These are phyloP conservation scores for Planococcus citri DNA, from an alignment of 1,140 invertebrate species.

Conservation along the genomic window DNA sequence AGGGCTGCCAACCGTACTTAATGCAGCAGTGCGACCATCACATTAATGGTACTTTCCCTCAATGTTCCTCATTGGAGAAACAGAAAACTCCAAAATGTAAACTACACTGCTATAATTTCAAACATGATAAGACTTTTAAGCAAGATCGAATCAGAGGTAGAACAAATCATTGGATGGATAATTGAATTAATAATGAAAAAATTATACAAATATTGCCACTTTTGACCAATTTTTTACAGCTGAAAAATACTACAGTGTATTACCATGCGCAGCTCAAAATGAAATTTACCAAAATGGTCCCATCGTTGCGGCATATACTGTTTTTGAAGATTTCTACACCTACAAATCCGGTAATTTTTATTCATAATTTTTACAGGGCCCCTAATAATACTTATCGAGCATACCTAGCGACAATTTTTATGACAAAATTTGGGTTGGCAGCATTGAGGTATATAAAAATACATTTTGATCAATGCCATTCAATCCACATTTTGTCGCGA, in stretches of 20 bases:
- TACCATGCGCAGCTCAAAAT: slow-evolving; percentile 36
- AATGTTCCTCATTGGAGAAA: background rate
- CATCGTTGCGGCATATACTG: slow-evolving; percentile 26
- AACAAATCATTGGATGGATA: too few species aligned
- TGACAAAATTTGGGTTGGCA: too few species aligned
- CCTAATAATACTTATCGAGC: too few species aligned
- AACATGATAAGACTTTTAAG: background rate
- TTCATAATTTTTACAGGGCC: too few species aligned
- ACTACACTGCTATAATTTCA: background rate
- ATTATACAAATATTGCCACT: background rate
- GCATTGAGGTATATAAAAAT: too few species aligned
- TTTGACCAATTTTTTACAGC: slow-evolving; percentile 16
- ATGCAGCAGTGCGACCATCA: background rate
- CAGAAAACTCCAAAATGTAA: background rate
- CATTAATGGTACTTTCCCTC: background rate
- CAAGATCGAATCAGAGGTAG: background rate
- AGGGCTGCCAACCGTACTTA: slow-evolving; percentile 5
- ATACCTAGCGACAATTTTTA: too few species aligned
- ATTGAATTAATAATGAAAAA: background rate
- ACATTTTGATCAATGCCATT: too few species aligned
- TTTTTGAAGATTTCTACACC: slow-evolving; percentile 27
- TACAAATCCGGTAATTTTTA: slow-evolving; percentile 28
- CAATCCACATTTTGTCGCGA: too few species aligned
- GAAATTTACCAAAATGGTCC: slow-evolving; percentile 27
- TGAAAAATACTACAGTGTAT: slow-evolving; percentile 1